These are phyloP conservation scores for Apomyelois bistriatella DNA, from an alignment of 2,888 invertebrate species.

Conservation along the genomic window DNA sequence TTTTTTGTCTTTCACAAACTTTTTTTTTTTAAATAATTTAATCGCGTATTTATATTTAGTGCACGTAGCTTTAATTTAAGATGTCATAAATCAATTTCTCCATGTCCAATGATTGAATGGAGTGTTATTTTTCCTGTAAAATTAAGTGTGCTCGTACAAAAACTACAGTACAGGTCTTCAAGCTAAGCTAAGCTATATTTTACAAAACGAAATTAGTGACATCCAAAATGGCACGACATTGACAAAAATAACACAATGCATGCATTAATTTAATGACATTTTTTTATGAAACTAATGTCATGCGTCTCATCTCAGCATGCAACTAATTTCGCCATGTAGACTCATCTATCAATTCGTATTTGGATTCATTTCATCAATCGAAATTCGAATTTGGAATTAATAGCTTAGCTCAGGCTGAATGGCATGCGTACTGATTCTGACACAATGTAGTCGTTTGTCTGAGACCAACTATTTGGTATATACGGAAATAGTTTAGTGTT, in stretches of 20 bases:
- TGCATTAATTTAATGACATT: too few species aligned
- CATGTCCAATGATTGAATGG: conserved; percentile 42
- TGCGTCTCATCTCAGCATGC: neutral
- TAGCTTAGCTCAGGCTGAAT: neutral
- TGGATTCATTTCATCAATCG: too few species aligned
- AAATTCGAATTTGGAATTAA: neutral
- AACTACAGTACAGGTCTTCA: neutral
- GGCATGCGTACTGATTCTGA: conserved; percentile 27
- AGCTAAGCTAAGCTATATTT: neutral
- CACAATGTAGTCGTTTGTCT: conserved; percentile 45
- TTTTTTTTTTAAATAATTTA: conserved; percentile 49
- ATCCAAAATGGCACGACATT: too few species aligned
- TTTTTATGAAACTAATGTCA: neutral
- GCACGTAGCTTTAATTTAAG: conserved; percentile 69
- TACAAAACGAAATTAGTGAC: neutral
- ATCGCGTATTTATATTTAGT: conserved; percentile 67
- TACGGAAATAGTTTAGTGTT: conserved; percentile 65
- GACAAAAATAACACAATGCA: too few species aligned
- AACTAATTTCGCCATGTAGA: neutral
- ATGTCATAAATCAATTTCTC: conserved; percentile 51
- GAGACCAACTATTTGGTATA: conserved; percentile 53
- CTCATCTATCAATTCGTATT: too few species aligned
- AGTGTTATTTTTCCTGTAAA: conserved; percentile 46
- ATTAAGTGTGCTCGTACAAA: conserved; percentile 40
- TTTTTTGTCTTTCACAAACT: conserved; percentile 46